A percentile compares a stretch with the other conserved stretches of the same genome.
These are phyloP conservation scores for Reinhardtius hippoglossoides DNA, from an alignment of 2,113 vertebrate genomes.

Conservation along the genomic window DNA sequence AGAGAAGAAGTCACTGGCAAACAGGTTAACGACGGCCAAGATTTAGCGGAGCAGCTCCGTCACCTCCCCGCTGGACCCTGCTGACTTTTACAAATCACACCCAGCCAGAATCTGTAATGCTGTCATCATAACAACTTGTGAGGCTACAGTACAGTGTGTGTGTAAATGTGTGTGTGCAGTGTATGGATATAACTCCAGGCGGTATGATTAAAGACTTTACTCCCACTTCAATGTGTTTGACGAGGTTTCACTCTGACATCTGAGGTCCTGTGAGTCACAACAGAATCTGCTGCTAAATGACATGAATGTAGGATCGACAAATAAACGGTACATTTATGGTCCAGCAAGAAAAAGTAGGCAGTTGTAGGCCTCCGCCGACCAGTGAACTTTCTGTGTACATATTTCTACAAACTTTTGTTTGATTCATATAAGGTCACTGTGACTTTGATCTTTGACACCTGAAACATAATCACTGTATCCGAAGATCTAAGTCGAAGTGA, in stretches of 20 bases:
- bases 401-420: too few relatives aligned
- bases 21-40: slow-evolving; percentile 34
- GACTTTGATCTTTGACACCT: too few relatives aligned
- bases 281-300: slow-evolving; percentile 2
- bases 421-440: too few relatives aligned
- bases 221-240: neutral
- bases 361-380: too few relatives aligned
- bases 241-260: slow-evolving; percentile 43
- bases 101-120: neutral
- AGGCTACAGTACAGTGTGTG: slow-evolving; percentile 28
- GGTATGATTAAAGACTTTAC: slow-evolving; percentile 40
- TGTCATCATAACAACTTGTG: slow-evolving; percentile 29
- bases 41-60: slow-evolving; percentile 28
- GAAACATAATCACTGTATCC: too few relatives aligned
- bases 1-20: slow-evolving; percentile 14
- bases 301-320: slow-evolving; percentile 12
- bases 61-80: slow-evolving; percentile 47
- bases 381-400: too few relatives aligned
- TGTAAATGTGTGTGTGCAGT: neutral
- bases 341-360: neutral
- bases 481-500: too few relatives aligned
- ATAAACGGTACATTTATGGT: neutral
- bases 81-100: slow-evolving; percentile 46
- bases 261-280: slow-evolving; percentile 38
- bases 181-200: slow-evolving; percentile 24